Base-by-base conservation (phyloP, 2,797 vertebrate genomes). In the Artibeus jamaicensis region DNA sequence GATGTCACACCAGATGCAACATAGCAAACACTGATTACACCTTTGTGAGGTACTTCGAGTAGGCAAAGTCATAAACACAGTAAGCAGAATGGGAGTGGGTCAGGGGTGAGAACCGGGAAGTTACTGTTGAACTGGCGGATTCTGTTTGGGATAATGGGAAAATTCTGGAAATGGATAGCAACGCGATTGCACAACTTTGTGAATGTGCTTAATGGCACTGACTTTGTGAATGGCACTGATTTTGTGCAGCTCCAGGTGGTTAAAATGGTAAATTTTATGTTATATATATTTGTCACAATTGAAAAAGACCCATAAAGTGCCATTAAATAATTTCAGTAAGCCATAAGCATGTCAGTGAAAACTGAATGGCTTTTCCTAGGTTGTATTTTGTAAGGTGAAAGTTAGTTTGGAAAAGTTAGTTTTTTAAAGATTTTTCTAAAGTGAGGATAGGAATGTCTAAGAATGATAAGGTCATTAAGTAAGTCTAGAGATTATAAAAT, bases 341-440 rank as follows among this genome's bases (percentile, higher is more conserved):
- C n/a, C n/a, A n/a, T 12, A 78, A 14, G 21, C 34, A 70, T 93
- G 7, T 16, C n/a, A 53, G 39, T 85, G 74, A 55, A 67, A 77
- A 32, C 24, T 86, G 53, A 88, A 74, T 79, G 74, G 32, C 11
- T 76, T 93, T 93, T 91, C 44, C 57, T 84, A 71, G 46, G 86
- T 83, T 86, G 10, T 77, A 21, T 93, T 81, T 96, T 96, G 15
- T 88, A 81, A 70, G 74, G 32, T 50, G 21, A 77, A 77, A 34
- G 73, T 65, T 62, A 62, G 59, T 62, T 62, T 62, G 44, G 73
- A 48, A 76, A 48, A 3, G 5, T 65, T 71, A 71, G 11, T 89
- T 81, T 91, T 89, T 10, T 46, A 65, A 89, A n/a, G 57, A 34
- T 39, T 84, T 88, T 95, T 53, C 53, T 73, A 39, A 92, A 70